Evolutionary conservation across 2,888 invertebrate species (phyloP), one percentile per base, ranked within the genome.

Genomic region (Melanchra persicariae): DNA sequence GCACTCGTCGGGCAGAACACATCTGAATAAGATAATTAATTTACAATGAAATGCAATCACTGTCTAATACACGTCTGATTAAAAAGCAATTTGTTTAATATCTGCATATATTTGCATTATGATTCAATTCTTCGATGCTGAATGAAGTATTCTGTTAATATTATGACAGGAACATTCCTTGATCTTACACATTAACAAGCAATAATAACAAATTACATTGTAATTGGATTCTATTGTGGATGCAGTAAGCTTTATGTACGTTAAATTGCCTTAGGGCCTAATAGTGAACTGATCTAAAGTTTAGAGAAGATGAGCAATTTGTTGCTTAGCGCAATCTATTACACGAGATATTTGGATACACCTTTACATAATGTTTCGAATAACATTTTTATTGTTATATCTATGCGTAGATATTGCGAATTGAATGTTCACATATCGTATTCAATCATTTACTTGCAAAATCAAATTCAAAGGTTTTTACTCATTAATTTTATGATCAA

Each of bases 191-290:
- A 79, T 82, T 82, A 79, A 82, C 70, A 66, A 82, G 75, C 72
- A 77, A 83, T 84, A 86, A 82, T 84, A 77, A 75, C 68, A 79
- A 82, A 86, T 75, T 75, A 68, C 70, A 79, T 79, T 76, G 80
- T 87, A 86, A 87, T 84, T 84, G 55, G 61, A 66, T 74, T 78
- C 74, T 70, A 71, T 85, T 83, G 72, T 68, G 43, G 58, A 71
- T 66, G 64, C 67, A 64, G 78, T 70, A 57, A 81, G 45, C 24
- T 58, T 67, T 37, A 63, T 37, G n/a, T n/a, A 34, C 57, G 19
- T 26, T 60, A 61, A 71, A 47, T 72, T 67, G 66, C 77, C 75
- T 24, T 51, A 61, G 66, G 82, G 68, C 59, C 58, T 68, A 40
- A 54, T 61, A 43, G 57, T 66, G 62, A 47, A 37, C 37, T 30